Evolutionary conservation across 2,888 invertebrate genomes (phyloP), one percentile per base, ranked within the genome.

Genomic region (Trichopria drosophilae): DNA sequence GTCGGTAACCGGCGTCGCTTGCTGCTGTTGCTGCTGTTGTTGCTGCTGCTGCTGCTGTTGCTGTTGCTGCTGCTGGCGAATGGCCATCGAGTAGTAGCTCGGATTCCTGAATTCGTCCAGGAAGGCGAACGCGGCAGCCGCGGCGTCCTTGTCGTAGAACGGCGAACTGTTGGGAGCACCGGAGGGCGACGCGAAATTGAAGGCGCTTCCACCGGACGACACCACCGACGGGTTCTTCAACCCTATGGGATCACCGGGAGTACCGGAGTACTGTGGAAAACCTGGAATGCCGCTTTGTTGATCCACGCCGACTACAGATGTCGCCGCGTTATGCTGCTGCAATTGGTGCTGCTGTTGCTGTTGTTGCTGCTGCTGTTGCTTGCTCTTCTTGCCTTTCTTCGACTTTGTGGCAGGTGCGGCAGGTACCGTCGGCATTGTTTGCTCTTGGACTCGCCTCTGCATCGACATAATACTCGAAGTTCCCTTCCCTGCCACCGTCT

Each of bases 111-210:
- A 72, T 36, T 75, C 75, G 41, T 75, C 75, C 13, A 74, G 61
- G 45, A 75, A 72, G 6, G 67, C 72, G 45, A 70, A 72, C 6
- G 74, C 72, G 9, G 74, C 72, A 0, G 71, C 72, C 1, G 56
- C 36, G 0, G 72, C 67, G 20, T 75, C 75, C 31, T 73, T 73
- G 45, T 75, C 73, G 48, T 73, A 75, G 42, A 72, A 74, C 0
- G 71, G 60, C 9, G 72, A 63, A 45, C 63, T 68, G 18, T 67
- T 69, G 5, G 71, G 52, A 3, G 65, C 53, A 13, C 67, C 67
- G 9, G 86, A 79, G 1, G 87, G 79, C 3, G 88, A 81, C 13
- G 88, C 88, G 67, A 90, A 92, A 71, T 90, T 91, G 65, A 91
- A 92, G 41, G 91, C 90, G 76, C 89, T 90, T 19, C 88, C 86